Evolutionary conservation across 2,888 invertebrate species (phyloP).

Genomic region (Diadegma fenestrale): DNA sequence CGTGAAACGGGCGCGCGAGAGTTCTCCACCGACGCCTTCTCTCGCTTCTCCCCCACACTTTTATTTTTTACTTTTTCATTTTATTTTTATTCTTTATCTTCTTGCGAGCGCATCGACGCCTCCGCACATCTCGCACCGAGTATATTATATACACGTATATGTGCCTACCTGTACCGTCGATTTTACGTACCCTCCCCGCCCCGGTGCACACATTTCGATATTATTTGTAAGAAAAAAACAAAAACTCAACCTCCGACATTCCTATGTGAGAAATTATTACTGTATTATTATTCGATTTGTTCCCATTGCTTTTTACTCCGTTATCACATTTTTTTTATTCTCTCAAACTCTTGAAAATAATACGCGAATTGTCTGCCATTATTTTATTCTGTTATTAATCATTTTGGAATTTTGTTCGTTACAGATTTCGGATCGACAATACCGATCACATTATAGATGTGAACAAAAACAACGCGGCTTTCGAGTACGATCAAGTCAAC

Average conservation of each 20-base stretch:
- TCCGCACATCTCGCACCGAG: constrained; percentile 62
- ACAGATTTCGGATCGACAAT: constrained; percentile 97
- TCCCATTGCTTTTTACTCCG: neutral
- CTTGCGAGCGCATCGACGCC: constrained; percentile 72
- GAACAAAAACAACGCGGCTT: constrained; percentile 96
- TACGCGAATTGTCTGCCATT: neutral
- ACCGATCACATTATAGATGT: constrained; percentile 98
- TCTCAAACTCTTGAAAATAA: neutral
- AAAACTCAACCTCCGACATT: neutral
- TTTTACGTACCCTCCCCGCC: constrained; percentile 24
- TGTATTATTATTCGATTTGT: constrained; percentile 1
- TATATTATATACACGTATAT: constrained; percentile 11
- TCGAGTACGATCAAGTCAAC: constrained; percentile 98
- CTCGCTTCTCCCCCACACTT: constrained; percentile 63
- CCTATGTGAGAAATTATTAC: neutral
- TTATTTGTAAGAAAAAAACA: neutral
- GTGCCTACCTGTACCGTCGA: neutral
- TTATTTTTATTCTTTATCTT: constrained; percentile 57
- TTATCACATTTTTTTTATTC: constrained; percentile 8
- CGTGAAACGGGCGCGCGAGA: constrained; percentile 56
- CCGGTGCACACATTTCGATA: neutral
- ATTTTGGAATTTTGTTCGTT: constrained; percentile 79
- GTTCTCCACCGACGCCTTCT: constrained; percentile 71
- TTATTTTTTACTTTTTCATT: constrained; percentile 57
- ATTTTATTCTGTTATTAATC: neutral